Evolutionary conservation across 2,888 invertebrate genomes (phyloP).

Genomic region (Microplitis manilae): DNA sequence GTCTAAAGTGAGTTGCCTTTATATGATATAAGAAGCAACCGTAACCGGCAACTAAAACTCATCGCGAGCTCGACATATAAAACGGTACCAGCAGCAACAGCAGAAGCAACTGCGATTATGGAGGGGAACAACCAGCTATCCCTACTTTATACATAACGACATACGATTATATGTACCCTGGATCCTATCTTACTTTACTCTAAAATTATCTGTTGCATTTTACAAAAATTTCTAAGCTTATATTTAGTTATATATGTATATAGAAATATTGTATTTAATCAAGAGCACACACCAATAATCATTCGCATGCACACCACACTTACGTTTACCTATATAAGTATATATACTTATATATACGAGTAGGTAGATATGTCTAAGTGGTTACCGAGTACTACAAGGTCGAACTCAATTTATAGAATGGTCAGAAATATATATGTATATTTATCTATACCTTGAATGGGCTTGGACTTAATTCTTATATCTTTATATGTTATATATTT

Average conservation of each 20-base stretch:
- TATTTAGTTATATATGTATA: not conserved
- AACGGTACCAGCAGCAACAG: slow-evolving; percentile 16
- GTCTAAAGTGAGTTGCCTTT: slow-evolving; percentile 7
- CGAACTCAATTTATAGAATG: slow-evolving; percentile 20
- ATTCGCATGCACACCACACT: not conserved
- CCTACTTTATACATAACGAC: slow-evolving; percentile 1
- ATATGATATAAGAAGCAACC: slow-evolving; percentile 1
- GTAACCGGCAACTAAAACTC: not conserved
- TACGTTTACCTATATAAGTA: not conserved
- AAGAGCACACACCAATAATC: not conserved
- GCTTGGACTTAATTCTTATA: not conserved
- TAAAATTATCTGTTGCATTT: not conserved
- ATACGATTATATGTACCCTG: not conserved
- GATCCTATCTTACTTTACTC: not conserved
- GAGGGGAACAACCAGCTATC: slow-evolving; percentile 4
- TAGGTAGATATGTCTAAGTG: slow-evolving; percentile 3
- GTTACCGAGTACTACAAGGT: slow-evolving; percentile 12
- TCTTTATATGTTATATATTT: not conserved
- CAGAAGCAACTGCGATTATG: not conserved
- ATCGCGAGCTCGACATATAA: slow-evolving; percentile 7
- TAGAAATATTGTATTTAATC: not conserved
- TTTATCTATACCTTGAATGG: not conserved
- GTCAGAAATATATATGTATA: slow-evolving; percentile 4
- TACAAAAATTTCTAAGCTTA: not conserved
- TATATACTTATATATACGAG: not conserved